Conservation (phyloP, 2,113 vertebrate species). For the Melanocharis versteri region DNA sequence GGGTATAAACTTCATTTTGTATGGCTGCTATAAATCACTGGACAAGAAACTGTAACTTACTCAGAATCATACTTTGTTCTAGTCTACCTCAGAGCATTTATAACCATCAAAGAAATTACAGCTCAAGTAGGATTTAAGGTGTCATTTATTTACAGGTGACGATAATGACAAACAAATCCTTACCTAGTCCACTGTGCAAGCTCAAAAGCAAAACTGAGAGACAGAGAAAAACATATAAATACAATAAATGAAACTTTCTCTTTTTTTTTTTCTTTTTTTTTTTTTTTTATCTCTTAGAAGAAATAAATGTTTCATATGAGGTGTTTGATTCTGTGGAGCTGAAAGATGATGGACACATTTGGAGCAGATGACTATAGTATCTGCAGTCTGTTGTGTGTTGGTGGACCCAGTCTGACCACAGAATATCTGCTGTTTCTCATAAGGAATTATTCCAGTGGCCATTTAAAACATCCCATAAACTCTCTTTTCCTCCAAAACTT, state of each 20-base stretch:
- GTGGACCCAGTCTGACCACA: background rate
- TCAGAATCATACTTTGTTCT: background rate
- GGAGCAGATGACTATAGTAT: background rate
- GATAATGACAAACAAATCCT: slow-evolving; percentile 5
- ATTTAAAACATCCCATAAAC: too few relatives aligned
- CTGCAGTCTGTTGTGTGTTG: background rate
- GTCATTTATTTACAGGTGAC: slow-evolving; percentile 4
- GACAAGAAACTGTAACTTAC: background rate
- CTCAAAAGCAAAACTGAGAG: background rate
- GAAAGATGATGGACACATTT: background rate
- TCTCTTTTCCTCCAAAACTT: background rate
- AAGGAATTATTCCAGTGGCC: background rate
- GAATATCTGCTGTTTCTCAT: background rate
- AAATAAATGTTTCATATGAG: background rate
- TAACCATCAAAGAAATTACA: slow-evolving; percentile 16
- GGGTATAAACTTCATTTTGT: background rate
- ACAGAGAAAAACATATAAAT: background rate
- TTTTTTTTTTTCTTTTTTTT: background rate
- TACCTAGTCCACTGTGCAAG: background rate
- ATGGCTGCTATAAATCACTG: background rate
- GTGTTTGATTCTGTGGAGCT: background rate
- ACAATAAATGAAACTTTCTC: background rate
- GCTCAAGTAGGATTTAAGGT: background rate
- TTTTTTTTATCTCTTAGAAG: background rate
- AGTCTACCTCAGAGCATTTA: background rate